These are phyloP conservation scores for Cataglyphis rosenhaueri DNA, from an alignment of 2,888 invertebrate species.

Conservation along the genomic window DNA sequence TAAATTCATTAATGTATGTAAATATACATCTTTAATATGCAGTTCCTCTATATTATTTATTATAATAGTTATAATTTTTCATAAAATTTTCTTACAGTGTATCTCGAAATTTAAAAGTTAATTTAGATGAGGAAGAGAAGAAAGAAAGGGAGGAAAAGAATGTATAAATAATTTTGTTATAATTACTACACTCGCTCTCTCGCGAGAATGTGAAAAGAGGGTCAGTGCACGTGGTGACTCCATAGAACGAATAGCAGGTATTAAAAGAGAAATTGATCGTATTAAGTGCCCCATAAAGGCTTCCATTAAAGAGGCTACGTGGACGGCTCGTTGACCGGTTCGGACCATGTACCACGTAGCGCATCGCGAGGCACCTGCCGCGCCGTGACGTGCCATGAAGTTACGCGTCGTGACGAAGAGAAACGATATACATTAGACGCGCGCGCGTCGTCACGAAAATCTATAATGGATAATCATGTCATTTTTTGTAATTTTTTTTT, in stretches of 20 bases:
- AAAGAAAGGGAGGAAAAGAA: background rate
- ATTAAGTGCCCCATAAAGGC: slow-evolving; percentile 79
- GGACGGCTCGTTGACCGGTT: slow-evolving; percentile 68
- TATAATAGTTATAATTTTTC: too few species aligned
- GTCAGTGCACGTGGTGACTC: slow-evolving; percentile 65
- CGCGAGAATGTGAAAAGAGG: slow-evolving; percentile 15
- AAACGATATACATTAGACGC: background rate
- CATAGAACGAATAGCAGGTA: slow-evolving; percentile 74
- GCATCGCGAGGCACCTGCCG: slow-evolving; percentile 74
- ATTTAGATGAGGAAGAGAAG: background rate
- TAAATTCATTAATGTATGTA: too few species aligned
- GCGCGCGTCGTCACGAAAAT: background rate
- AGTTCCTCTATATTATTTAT: too few species aligned
- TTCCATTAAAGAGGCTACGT: slow-evolving; percentile 77
- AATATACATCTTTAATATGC: too few species aligned
- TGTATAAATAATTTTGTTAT: background rate
- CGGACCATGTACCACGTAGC: slow-evolving; percentile 67
- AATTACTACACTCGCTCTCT: background rate
- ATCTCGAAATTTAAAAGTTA: background rate
- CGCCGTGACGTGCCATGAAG: slow-evolving; percentile 42
- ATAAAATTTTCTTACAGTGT: too few species aligned
- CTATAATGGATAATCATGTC: too few species aligned
- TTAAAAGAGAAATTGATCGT: slow-evolving; percentile 79
- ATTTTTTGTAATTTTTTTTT: too few species aligned
- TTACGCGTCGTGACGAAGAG: slow-evolving; percentile 29